These are phyloP conservation scores for Hypsibius dujardini DNA, from an alignment of 1,140 invertebrate species.

Conservation along the genomic window DNA sequence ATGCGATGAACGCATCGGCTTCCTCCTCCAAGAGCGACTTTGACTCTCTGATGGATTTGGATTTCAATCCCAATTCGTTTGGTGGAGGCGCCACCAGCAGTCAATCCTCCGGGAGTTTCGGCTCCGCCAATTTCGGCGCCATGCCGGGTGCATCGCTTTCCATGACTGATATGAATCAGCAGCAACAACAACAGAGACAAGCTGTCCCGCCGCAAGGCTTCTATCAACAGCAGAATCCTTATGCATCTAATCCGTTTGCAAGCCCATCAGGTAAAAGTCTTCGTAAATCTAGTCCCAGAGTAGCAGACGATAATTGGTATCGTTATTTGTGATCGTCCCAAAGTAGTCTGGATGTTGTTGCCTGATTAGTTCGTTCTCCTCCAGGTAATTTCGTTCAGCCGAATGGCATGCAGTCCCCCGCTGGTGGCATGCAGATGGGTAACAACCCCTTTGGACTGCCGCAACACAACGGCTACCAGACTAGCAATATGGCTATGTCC, in stretches of 20 bases:
- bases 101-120: not conserved
- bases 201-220: not conserved
- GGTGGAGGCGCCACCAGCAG: not conserved
- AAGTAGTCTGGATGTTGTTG: not conserved
- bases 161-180: too few species aligned
- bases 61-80: not conserved
- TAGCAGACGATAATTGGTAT: too few species aligned
- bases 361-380: too few species aligned
- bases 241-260: too few species aligned
- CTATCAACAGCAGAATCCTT: too few species aligned
- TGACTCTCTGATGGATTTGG: not conserved
- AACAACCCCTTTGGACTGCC: not conserved
- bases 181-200: too few species aligned
- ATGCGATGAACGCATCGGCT: too few species aligned
- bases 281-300: too few species aligned
- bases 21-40: conserved; percentile 6
- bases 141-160: too few species aligned
- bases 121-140: not conserved
- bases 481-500: not conserved
- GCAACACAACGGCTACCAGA: not conserved
- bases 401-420: conserved; percentile 7
- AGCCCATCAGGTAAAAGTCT: too few species aligned
- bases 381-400: not conserved
- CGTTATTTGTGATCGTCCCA: not conserved
- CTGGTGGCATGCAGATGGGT: not conserved